Evolutionary conservation across 2,888 invertebrate species (phyloP), one percentile per base, ranked within the genome.

Genomic region (Drosophila cognata): DNA sequence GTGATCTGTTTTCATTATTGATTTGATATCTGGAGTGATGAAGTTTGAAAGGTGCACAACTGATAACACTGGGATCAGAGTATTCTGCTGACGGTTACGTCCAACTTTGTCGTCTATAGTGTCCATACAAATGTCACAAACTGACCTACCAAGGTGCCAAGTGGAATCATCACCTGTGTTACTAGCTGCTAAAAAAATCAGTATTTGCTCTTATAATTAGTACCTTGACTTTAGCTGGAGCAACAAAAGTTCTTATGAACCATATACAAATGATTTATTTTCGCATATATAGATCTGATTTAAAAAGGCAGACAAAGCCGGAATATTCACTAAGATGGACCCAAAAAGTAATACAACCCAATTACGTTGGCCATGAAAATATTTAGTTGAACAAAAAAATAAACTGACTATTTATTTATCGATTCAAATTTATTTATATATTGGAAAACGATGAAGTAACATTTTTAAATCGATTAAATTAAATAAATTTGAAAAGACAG

Each of bases 121-220:
- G 13, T 11, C 28, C n/a, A 29, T 41, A 16, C 28, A 57, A 25
- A 18, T 70, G 35, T 70, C 52, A 60, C 48, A 70, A 63, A 33
- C 59, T 55, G 55, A 75, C 60, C 59, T 61, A 51, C 41, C 59
- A 65, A 78, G 46, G 82, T 84, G 84, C 61, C 84, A 84, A 84
- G 38, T 89, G 79, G 41, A 56, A 43, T 46, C 50, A 70, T 28
- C 55, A 61, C 36, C 63, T 31, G 29, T 31, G 52, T 35, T 31
- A 18, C 11, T 31, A 33, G n/a, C 18, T 21, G 66, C 62, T 68
- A 71, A 43, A 59, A 43, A 51, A 78, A 57, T 38, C 6, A 28
- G 2, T 61, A 58, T 81, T 81, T 43, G 51, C 53, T 41, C 51
- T 56, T n/a, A 21, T 51, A 61, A 46, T 77, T 77, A 77, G 77